Percentiles rank a stretch among this genome's conserved stretches.
Evolutionary conservation across 2,113 vertebrate species (phyloP).

Genomic region (Lophius piscatorius): DNA sequence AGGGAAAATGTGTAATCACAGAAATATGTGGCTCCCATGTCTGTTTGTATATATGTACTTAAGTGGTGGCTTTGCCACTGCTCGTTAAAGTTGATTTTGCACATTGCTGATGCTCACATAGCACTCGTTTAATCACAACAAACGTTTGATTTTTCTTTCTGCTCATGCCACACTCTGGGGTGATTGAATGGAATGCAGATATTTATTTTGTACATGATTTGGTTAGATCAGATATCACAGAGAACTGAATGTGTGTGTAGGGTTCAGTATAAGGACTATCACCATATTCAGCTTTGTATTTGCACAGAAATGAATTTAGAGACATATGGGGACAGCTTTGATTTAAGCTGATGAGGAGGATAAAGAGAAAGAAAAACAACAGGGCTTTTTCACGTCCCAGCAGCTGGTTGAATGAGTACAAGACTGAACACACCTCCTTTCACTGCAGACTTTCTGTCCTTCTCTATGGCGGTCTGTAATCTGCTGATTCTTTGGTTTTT

Average conservation of each 20-base stretch:
- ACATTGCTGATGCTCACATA: conserved; percentile 55
- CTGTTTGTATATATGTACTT: conserved; percentile 61
- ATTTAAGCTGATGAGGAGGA: conserved; percentile 14
- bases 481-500: conserved; percentile 29
- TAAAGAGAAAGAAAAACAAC: conserved; percentile 29
- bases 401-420: conserved; percentile 32
- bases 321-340: conserved; percentile 43
- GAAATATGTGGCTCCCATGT: conserved; percentile 73
- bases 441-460: conserved; percentile 33
- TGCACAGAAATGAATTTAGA: conserved; percentile 71
- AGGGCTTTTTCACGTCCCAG: conserved; percentile 52
- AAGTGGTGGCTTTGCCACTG: conserved; percentile 42
- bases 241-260: conserved; percentile 66
- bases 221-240: conserved; percentile 53
- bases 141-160: conserved; percentile 29
- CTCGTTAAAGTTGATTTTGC: conserved; percentile 60
- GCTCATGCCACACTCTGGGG: conserved; percentile 45
- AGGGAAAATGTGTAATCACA: conserved; percentile 55
- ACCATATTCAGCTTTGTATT: conserved; percentile 66
- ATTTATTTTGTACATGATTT: conserved; percentile 67
- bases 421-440: conserved; percentile 49
- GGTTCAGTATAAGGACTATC: conserved; percentile 65
- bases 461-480: conserved; percentile 11
- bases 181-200: conserved; percentile 69
- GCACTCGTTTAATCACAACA: conserved; percentile 37